Percentiles rank a stretch among this genome's conserved stretches.
Evolutionary conservation across 2,113 vertebrate species (phyloP).

Genomic region (Gopherus flavomarginatus): DNA sequence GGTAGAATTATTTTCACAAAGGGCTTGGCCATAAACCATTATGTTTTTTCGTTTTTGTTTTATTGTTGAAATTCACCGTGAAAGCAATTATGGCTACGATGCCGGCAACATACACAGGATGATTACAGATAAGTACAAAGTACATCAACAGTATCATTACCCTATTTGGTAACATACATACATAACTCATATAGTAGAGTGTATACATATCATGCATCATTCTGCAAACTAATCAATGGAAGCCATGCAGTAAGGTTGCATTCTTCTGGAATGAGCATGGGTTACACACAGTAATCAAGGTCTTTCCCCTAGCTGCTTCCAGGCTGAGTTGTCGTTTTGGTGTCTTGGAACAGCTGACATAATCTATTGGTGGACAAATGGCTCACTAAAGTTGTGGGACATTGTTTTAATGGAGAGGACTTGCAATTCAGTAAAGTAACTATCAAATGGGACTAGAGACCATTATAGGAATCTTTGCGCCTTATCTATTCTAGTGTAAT

Average conservation of each 20-base stretch:
- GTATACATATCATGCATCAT: neutral
- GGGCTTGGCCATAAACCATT: neutral
- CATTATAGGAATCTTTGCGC: neutral
- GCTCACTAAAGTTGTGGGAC: neutral
- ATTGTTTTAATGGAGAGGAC: neutral
- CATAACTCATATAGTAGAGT: neutral
- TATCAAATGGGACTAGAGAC: neutral
- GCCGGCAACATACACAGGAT: neutral
- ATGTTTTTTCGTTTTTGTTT: neutral
- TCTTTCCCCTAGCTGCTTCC: neutral
- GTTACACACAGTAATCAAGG: neutral
- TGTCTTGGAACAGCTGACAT: neutral
- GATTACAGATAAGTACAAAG: neutral
- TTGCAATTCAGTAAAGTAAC: neutral
- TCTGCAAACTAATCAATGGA: neutral
- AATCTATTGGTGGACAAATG: neutral
- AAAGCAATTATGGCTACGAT: neutral
- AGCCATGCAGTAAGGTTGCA: neutral
- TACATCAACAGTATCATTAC: neutral
- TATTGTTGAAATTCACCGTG: slow-evolving; percentile 50
- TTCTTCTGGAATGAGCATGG: slow-evolving; percentile 38
- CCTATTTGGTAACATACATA: neutral
- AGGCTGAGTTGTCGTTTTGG: neutral
- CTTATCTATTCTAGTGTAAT: neutral
- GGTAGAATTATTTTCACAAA: neutral